A percentile compares a stretch with the other conserved stretches of the same genome.
Conservation (phyloP, 2,797 vertebrate species). For the Parauchenoglanis punctatus region DNA sequence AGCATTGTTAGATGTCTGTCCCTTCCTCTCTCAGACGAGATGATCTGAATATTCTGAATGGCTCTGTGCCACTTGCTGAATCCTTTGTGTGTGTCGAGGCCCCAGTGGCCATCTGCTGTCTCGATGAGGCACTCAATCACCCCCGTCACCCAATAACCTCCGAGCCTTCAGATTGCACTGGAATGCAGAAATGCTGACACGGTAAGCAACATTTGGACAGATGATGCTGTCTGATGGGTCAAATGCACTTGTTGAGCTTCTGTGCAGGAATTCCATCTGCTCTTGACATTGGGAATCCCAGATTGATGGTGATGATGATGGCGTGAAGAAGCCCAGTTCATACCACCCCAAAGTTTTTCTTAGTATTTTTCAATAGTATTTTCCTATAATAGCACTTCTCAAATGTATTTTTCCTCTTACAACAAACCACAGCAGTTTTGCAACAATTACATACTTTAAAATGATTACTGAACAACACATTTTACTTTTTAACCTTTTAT, state of each 20-base stretch:
- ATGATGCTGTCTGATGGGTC: conserved; percentile 30
- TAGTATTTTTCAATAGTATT: too few relatives aligned
- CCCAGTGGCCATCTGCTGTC: conserved; percentile 71
- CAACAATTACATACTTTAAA: neutral
- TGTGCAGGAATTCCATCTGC: conserved; percentile 60
- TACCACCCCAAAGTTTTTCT: neutral
- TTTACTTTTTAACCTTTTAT: neutral
- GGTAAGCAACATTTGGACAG: conserved; percentile 49
- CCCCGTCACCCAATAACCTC: conserved; percentile 60
- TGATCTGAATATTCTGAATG: conserved; percentile 59
- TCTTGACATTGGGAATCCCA: conserved; percentile 33
- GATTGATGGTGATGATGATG: neutral
- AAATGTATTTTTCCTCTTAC: neutral
- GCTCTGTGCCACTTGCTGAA: conserved; percentile 46
- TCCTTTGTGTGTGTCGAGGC: conserved; percentile 48
- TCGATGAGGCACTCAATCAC: conserved; percentile 53
- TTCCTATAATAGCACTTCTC: too few relatives aligned
- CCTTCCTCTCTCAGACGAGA: conserved; percentile 46
- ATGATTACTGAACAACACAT: neutral
- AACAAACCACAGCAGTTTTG: neutral
- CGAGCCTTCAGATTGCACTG: conserved; percentile 47
- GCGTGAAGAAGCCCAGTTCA: too few relatives aligned
- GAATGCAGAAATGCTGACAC: conserved; percentile 55
- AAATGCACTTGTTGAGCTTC: conserved; percentile 45
- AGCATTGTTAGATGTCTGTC: conserved; percentile 43